Percentiles rank a stretch among this genome's conserved stretches.
Evolutionary conservation across 2,888 invertebrate species (phyloP).

Genomic region (Xestia xanthographa): DNA sequence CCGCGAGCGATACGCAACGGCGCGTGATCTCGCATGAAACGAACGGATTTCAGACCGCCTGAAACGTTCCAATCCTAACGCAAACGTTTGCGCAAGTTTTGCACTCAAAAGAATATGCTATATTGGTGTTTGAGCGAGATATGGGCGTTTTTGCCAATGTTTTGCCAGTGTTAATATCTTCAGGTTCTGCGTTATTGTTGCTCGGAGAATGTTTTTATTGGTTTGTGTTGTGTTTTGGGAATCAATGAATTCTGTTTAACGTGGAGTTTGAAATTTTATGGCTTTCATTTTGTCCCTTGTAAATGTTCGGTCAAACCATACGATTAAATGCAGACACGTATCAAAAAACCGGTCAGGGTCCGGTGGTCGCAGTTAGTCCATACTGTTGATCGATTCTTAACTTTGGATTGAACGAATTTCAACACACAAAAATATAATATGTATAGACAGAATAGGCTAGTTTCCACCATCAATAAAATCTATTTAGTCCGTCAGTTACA

Average conservation of each 20-base stretch:
- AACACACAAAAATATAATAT: not conserved
- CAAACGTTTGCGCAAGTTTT: constrained; percentile 84
- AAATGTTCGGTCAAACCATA: not conserved
- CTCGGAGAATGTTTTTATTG: constrained; percentile 25
- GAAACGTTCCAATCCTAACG: constrained; percentile 80
- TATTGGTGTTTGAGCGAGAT: constrained; percentile 77
- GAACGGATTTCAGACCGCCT: constrained; percentile 81
- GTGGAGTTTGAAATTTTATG: not conserved
- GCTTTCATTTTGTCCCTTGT: not conserved
- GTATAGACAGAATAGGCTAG: not conserved
- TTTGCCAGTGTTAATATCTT: constrained; percentile 53
- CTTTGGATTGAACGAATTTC: not conserved
- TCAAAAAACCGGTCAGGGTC: too few species aligned
- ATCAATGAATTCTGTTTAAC: not conserved
- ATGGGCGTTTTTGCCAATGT: constrained; percentile 64
- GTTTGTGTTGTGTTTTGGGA: not conserved
- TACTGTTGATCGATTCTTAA: not conserved
- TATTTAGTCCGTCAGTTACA: too few species aligned
- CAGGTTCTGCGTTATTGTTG: constrained; percentile 44
- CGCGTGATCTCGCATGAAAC: constrained; percentile 85
- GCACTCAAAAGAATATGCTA: constrained; percentile 83
- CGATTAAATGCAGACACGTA: not conserved
- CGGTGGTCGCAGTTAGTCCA: not conserved
- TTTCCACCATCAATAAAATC: too few species aligned
- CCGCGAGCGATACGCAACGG: constrained; percentile 80